phyloP scores from a whole-genome alignment of 2,888 invertebrate genomes.

The Selenia dentaria region DNA sequence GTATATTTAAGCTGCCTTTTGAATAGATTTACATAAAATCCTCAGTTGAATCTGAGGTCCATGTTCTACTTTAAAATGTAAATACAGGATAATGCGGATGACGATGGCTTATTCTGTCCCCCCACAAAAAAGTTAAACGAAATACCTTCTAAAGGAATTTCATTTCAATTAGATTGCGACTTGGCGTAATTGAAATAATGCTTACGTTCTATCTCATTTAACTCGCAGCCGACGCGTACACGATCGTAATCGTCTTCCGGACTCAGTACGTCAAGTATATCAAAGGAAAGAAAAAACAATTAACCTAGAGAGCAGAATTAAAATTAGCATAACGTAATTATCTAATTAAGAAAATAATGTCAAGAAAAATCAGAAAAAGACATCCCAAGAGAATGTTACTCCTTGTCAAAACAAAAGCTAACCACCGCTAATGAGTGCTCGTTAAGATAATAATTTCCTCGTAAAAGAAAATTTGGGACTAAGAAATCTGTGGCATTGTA shows the following conservation, averaged over 20 bases:
- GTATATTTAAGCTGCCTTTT: slow-evolving; percentile 48
- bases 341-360: slow-evolving; percentile 51
- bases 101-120: slow-evolving; percentile 51
- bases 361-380: slow-evolving; percentile 42
- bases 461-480: slow-evolving; percentile 47
- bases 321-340: slow-evolving; percentile 70
- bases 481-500: slow-evolving; percentile 8
- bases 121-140: slow-evolving; percentile 54
- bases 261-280: too few species aligned
- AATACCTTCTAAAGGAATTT: slow-evolving; percentile 41
- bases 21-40: slow-evolving; percentile 49
- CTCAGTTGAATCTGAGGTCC: slow-evolving; percentile 50
- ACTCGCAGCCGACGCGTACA: slow-evolving; percentile 17
- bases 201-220: slow-evolving; percentile 15
- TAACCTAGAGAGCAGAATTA: too few species aligned
- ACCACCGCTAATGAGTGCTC: slow-evolving; percentile 62
- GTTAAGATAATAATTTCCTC: slow-evolving; percentile 61
- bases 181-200: slow-evolving; percentile 34
- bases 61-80: slow-evolving; percentile 59
- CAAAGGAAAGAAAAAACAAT: too few species aligned
- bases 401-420: slow-evolving; percentile 56
- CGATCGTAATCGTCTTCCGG: slow-evolving; percentile 2
- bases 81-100: slow-evolving; percentile 60
- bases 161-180: slow-evolving; percentile 49
- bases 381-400: slow-evolving; percentile 42